Conservation (phyloP, 2,113 vertebrate species). For the Macrotis lagotis region DNA sequence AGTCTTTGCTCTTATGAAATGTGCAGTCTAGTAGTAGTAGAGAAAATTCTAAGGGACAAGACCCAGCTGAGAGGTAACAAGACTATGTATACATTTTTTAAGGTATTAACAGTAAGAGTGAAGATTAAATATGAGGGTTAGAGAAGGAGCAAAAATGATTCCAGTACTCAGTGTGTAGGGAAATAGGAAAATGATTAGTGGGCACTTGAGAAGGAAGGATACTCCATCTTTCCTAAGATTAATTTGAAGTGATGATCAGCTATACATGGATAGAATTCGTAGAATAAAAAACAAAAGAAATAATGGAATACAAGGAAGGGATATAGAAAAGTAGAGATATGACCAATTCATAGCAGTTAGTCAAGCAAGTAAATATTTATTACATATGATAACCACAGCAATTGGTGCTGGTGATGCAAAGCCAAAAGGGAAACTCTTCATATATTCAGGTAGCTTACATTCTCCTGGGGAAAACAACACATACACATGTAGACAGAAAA, state of each 20-base stretch:
- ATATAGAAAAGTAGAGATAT: neutral
- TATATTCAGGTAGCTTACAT: neutral
- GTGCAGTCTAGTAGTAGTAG: neutral
- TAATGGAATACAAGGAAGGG: neutral
- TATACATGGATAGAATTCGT: neutral
- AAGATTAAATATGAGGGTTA: conserved; percentile 16
- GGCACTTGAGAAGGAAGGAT: neutral
- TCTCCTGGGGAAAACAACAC: neutral
- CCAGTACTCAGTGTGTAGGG: neutral
- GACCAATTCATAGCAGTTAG: neutral
- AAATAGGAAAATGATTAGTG: neutral
- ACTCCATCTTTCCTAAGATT: neutral
- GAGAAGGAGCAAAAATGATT: conserved; percentile 17
- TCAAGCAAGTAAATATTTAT: neutral
- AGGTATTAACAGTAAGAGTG: neutral
- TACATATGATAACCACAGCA: neutral
- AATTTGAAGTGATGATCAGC: neutral
- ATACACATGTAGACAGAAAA: neutral
- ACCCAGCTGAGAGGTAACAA: neutral
- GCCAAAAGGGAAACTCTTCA: neutral
- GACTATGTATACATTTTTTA: conserved; percentile 29
- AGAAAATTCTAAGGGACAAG: conserved; percentile 12
- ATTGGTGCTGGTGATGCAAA: neutral
- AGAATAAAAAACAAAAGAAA: neutral
- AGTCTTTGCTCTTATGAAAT: neutral